These are phyloP conservation scores for Anadara kagoshimensis DNA, from an alignment of 1,140 invertebrate genomes.

Conservation along the genomic window DNA sequence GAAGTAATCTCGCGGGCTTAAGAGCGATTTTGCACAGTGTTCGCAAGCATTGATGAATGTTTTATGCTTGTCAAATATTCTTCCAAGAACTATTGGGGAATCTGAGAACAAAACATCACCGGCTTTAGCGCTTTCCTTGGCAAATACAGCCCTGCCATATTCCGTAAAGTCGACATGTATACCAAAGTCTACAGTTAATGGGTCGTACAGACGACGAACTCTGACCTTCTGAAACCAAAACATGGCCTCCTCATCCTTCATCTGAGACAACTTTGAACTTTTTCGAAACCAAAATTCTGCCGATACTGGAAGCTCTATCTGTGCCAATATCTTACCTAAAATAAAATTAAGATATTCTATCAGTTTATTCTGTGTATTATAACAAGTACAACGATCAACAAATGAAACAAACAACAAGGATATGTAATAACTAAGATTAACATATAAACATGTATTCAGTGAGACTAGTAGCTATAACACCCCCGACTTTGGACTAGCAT, in stretches of 20 bases:
- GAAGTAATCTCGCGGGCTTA: constrained; percentile 59
- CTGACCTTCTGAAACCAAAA: constrained; percentile 65
- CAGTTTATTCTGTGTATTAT: neutral
- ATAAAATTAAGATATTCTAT: neutral
- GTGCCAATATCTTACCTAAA: constrained; percentile 58
- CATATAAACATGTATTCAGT: neutral
- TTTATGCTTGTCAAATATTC: constrained; percentile 26
- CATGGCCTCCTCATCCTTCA: constrained; percentile 52
- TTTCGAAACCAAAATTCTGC: constrained; percentile 69
- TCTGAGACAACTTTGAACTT: constrained; percentile 47
- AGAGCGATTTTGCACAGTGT: constrained; percentile 60
- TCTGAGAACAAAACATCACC: constrained; percentile 56
- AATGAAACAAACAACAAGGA: no score
- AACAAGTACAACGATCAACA: no score
- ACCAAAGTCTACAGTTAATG: constrained; percentile 59
- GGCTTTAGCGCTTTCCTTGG: constrained; percentile 48
- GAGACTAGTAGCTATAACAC: neutral
- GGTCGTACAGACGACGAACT: constrained; percentile 62
- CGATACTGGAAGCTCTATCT: constrained; percentile 60
- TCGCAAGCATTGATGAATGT: constrained; percentile 49
- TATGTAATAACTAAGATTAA: no score
- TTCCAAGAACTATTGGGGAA: constrained; percentile 50
- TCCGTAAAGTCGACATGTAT: constrained; percentile 61
- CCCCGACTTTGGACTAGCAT: neutral
- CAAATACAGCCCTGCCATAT: constrained; percentile 61